These are phyloP conservation scores for Pelosia muscerda DNA, from an alignment of 2,888 invertebrate species.

Conservation along the genomic window DNA sequence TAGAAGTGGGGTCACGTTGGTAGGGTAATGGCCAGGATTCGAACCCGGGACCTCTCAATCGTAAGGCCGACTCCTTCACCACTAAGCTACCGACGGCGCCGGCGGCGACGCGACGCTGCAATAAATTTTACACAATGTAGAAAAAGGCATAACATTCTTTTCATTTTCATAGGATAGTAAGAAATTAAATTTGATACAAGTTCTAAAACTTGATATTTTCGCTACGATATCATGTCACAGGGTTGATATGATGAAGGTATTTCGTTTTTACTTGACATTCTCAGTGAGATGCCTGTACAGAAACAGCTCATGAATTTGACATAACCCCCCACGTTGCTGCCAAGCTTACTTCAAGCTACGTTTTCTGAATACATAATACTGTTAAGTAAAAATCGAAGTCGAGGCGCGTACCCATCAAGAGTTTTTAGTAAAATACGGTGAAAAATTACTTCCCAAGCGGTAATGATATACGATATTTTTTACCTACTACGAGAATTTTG, in stretches of 20 bases:
- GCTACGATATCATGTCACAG: slow-evolving; percentile 31
- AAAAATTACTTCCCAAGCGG: slow-evolving; percentile 46
- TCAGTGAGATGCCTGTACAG: slow-evolving; percentile 54
- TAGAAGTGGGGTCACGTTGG: no score
- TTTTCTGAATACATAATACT: slow-evolving; percentile 55
- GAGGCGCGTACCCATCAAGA: slow-evolving; percentile 44
- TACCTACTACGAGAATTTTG: slow-evolving; percentile 1
- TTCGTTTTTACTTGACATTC: slow-evolving; percentile 51
- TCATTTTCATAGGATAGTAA: slow-evolving; percentile 15
- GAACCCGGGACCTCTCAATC: no score
- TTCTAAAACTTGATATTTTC: slow-evolving; percentile 42
- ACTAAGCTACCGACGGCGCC: no score
- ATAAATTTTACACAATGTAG: not conserved
- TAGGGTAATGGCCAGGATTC: no score
- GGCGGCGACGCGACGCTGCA: no score
- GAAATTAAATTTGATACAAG: slow-evolving; percentile 45
- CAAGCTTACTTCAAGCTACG: slow-evolving; percentile 58
- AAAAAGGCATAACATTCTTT: not conserved
- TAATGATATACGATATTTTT: slow-evolving; percentile 36
- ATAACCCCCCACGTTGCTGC: slow-evolving; percentile 52
- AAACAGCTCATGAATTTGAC: slow-evolving; percentile 64
- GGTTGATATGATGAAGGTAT: slow-evolving; percentile 49
- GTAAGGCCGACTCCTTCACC: no score
- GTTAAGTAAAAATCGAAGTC: slow-evolving; percentile 53
- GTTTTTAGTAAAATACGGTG: slow-evolving; percentile 52